Evolutionary conservation across 2,797 vertebrate species (phyloP), one percentile per base, ranked within the genome.

Genomic region (Lutjanus argentimaculatus): DNA sequence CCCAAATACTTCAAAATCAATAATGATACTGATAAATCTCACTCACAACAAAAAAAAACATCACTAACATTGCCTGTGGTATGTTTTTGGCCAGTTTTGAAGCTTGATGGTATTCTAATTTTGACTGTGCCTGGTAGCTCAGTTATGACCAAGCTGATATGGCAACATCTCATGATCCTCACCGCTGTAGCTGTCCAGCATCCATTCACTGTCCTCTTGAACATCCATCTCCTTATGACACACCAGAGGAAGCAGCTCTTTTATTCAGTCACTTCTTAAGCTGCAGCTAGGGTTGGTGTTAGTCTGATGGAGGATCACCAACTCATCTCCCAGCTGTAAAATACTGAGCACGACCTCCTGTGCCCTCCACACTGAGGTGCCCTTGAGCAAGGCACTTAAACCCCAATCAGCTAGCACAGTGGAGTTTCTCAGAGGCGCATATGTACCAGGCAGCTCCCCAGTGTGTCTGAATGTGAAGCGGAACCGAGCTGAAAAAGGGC

Each of bases 321-420:
- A 25, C 61, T 73, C 40, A 83, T 75, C 72, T 75, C 72, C 59
- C 64, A 63, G 15, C 61, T 71, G 52, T 75, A 52, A 59, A 61
- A 85, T 45, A 45, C 16, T 62, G 45, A 78, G 46, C 56, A 3
- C 22, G 17, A 51, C 63, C 55, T 49, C 17, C 8, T 63, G 80
- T 82, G 48, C 78, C 40, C 22, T 76, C n/a, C 58, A 59, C 76
- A 58, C 63, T 46, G 49, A 68, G 30, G 17, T 61, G 30, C 78
- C 67, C 66, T 82, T 88, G 82, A 89, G 88, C 85, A 87, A 86
- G 79, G 85, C 80, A 84, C 76, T 84, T 85, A 82, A 85, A 85
- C 59, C 55, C 36, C 56, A 78, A 77, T 53, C n/a, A 69, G 21
- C 72, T 45, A 30, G 68, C 57, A 42, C 72, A 49, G 48, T 40